Percentiles rank a stretch among this genome's conserved stretches.
These are phyloP conservation scores for Parasteatoda tepidariorum DNA, from an alignment of 1,140 invertebrate species.

Conservation along the genomic window DNA sequence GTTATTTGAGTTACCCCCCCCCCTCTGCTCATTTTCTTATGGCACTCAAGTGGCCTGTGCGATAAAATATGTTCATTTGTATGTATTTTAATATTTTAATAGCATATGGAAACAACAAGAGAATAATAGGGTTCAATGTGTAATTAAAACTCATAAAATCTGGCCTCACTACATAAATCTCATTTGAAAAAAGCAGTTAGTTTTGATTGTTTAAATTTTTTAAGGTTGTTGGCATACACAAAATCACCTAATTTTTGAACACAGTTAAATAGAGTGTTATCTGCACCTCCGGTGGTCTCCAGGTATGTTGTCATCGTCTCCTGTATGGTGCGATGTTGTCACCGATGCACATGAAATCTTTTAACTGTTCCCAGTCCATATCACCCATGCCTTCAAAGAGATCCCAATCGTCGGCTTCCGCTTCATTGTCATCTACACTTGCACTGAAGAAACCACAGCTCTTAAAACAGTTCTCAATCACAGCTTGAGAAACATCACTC, in stretches of 20 bases:
- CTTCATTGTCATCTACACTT: not conserved
- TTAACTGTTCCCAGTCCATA: not conserved
- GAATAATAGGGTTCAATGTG: too few relatives aligned
- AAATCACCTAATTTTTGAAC: not conserved
- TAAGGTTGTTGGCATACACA: not conserved
- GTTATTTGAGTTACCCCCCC: too few relatives aligned
- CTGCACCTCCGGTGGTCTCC: too few relatives aligned
- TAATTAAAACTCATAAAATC: too few relatives aligned
- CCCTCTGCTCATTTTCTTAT: too few relatives aligned
- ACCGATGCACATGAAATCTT: not conserved
- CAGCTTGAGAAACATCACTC: not conserved
- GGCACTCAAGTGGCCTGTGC: too few relatives aligned
- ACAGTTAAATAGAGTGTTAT: too few relatives aligned
- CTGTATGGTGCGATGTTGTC: not conserved
- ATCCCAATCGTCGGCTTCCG: not conserved
- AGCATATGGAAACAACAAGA: too few relatives aligned
- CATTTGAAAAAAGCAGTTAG: not conserved
- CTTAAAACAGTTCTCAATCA: not conserved
- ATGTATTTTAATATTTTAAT: too few relatives aligned
- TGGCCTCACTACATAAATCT: too few relatives aligned
- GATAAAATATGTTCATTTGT: too few relatives aligned
- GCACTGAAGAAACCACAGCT: not conserved
- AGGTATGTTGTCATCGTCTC: too few relatives aligned
- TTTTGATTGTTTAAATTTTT: not conserved
- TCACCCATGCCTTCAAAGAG: not conserved